phyloP scores from a whole-genome alignment of 2,888 invertebrate genomes.

The Hyppa rectilinea region DNA sequence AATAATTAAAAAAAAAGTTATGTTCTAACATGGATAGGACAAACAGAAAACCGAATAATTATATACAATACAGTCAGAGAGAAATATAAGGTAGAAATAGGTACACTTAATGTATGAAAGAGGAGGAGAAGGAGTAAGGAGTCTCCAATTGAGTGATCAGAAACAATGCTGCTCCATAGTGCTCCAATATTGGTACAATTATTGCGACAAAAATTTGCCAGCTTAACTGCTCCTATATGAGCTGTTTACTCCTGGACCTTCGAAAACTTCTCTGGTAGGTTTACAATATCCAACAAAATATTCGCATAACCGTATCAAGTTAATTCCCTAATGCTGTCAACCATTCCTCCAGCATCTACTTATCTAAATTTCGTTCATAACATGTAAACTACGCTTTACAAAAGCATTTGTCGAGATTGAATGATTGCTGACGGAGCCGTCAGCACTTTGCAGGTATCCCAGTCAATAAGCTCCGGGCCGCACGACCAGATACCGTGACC shows the following conservation, averaged over 20 bases:
- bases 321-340: not conserved
- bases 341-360: not conserved
- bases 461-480: constrained; percentile 48
- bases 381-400: constrained; percentile 45
- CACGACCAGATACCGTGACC: constrained; percentile 25
- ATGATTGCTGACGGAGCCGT: constrained; percentile 56
- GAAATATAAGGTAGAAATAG: no score
- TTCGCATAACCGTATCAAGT: not conserved
- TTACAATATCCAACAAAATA: not conserved
- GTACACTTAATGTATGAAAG: no score
- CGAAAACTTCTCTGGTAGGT: not conserved
- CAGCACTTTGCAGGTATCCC: constrained; percentile 57
- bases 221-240: no score
- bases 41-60: no score
- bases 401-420: constrained; percentile 64
- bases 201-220: not conserved
- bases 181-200: no score
- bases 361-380: constrained; percentile 15
- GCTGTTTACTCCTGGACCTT: not conserved
- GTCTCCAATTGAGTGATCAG: not conserved
- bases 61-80: no score
- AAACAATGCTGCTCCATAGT: not conserved
- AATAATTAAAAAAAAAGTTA: no score
- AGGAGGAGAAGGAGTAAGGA: no score
- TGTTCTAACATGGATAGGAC: no score